Conservation (phyloP, 2,113 vertebrate genomes). For the Bubalus kerabau region DNA sequence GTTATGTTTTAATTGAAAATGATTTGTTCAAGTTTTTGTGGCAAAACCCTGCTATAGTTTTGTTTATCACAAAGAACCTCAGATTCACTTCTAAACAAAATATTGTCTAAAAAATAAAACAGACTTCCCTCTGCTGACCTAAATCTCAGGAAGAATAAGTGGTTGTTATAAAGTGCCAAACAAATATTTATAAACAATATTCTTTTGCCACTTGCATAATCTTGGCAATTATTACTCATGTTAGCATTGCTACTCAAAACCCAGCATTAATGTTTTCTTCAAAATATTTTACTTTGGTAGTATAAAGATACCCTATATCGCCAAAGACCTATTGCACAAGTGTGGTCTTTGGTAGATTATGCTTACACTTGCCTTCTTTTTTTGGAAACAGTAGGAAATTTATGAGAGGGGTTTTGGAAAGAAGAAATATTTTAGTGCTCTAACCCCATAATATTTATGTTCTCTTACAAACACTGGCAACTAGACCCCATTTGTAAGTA, state of each 20-base stretch:
- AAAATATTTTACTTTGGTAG: not conserved
- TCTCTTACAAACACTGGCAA: not conserved
- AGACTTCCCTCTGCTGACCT: not conserved
- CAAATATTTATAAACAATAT: constrained; percentile 21
- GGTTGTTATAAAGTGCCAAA: not conserved
- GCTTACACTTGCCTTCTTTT: not conserved
- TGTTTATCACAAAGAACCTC: not conserved
- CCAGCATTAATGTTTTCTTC: not conserved
- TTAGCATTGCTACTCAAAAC: not conserved
- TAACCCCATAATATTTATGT: constrained; percentile 12
- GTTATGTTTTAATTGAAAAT: not conserved
- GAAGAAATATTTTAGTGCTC: not conserved
- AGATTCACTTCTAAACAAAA: constrained; percentile 13
- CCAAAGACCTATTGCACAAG: not conserved
- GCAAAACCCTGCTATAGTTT: not conserved
- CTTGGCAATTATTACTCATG: not conserved
- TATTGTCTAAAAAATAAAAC: not conserved
- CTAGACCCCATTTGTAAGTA: not conserved
- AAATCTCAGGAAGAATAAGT: not conserved
- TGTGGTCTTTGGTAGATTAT: not conserved
- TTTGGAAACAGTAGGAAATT: not conserved
- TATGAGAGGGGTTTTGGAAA: not conserved
- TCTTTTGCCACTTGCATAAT: not conserved
- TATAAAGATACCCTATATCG: not conserved
- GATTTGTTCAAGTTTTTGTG: not conserved